Percentiles rank a stretch among this genome's conserved stretches.
Conservation (phyloP, 2,113 vertebrate species). For the Oenanthe oenanthe region DNA sequence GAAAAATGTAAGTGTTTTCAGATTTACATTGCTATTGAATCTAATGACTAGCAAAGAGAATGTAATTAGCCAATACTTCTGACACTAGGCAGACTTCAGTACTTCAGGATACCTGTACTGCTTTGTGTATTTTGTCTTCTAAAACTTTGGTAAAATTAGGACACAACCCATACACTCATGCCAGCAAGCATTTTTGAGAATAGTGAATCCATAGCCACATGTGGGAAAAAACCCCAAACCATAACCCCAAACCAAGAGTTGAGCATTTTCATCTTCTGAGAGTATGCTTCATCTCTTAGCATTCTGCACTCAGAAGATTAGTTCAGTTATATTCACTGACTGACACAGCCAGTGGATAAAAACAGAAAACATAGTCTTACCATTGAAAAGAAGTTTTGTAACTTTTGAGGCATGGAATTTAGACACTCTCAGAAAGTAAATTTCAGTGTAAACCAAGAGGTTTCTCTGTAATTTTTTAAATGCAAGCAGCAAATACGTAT, state of each 20-base stretch:
- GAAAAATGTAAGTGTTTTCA: slow-evolving; percentile 85
- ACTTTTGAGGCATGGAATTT: background rate
- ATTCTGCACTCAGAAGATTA: background rate
- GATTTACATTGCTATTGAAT: background rate
- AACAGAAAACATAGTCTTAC: background rate
- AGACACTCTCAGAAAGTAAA: background rate
- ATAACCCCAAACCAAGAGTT: background rate
- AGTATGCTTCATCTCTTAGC: background rate
- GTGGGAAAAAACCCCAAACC: background rate
- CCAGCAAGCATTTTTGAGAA: background rate
- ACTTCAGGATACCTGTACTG: background rate
- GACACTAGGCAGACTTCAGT: background rate
- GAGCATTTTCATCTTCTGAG: background rate
- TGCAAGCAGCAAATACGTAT: background rate
- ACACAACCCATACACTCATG: background rate
- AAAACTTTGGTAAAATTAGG: background rate
- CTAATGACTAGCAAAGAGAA: background rate
- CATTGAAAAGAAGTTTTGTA: background rate
- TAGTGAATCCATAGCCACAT: background rate
- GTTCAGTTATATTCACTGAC: background rate
- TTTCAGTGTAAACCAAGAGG: background rate
- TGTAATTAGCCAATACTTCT: background rate
- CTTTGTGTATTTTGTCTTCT: background rate
- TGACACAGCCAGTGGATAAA: background rate
- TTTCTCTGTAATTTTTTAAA: background rate